Percentiles rank a stretch among this genome's conserved stretches.
These are phyloP conservation scores for Callaeas wilsoni DNA, from an alignment of 2,113 vertebrate species.

Conservation along the genomic window DNA sequence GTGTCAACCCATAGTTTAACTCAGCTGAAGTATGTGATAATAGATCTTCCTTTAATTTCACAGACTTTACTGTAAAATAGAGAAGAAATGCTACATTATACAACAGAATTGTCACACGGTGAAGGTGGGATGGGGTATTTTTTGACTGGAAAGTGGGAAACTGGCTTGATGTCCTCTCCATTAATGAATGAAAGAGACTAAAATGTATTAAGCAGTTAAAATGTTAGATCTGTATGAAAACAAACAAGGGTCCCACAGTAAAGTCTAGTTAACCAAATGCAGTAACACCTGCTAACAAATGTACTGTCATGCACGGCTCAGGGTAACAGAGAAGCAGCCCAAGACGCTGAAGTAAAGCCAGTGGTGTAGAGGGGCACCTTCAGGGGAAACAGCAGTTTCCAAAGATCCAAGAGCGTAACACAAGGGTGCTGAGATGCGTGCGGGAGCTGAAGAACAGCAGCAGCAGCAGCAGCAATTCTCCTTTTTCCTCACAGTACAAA, in stretches of 20 bases:
- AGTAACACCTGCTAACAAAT: not conserved
- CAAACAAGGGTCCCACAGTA: not conserved
- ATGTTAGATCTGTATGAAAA: not conserved
- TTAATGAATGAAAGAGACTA: not conserved
- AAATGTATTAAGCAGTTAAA: not conserved
- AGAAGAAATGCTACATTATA: conserved; percentile 36
- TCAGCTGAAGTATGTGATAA: conserved; percentile 81
- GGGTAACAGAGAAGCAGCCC: not conserved
- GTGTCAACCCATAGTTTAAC: conserved; percentile 81
- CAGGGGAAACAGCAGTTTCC: not conserved
- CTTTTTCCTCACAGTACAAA: not conserved
- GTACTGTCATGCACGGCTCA: not conserved
- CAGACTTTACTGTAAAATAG: conserved; percentile 73
- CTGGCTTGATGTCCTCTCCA: not conserved
- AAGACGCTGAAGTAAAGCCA: not conserved
- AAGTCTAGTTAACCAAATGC: not conserved
- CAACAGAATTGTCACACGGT: not conserved
- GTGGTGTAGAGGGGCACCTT: not conserved
- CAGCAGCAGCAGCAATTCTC: not conserved
- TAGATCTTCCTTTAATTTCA: conserved; percentile 84
- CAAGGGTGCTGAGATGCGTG: not conserved
- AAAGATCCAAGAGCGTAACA: not conserved
- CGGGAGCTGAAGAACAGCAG: not conserved
- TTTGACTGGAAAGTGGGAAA: not conserved
- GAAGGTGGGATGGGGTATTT: not conserved